Evolutionary conservation across 2,888 invertebrate species (phyloP).

Genomic region (Melolontha melolontha): DNA sequence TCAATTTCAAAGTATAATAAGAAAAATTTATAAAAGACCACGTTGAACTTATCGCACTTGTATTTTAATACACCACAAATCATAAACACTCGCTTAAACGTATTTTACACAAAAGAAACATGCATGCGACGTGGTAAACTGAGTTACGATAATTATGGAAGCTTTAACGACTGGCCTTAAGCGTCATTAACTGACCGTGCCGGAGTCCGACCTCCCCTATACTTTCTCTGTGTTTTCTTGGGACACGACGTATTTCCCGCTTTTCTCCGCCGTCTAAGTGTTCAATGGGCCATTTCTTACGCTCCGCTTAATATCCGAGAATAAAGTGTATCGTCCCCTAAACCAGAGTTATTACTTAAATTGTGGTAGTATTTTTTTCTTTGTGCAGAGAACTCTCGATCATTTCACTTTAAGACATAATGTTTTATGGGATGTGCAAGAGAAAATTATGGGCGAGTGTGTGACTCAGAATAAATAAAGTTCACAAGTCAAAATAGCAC

Average conservation of each 20-base stretch:
- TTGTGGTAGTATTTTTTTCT: slow-evolving; percentile 34
- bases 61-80: slow-evolving; percentile 34
- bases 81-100: slow-evolving; percentile 14
- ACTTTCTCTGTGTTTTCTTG: neutral
- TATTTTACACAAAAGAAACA: neutral
- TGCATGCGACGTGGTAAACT: slow-evolving; percentile 15
- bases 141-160: slow-evolving; percentile 14
- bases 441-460: slow-evolving; percentile 9
- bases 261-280: slow-evolving; percentile 53
- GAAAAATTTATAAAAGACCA: slow-evolving; percentile 24
- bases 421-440: neutral
- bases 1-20: slow-evolving; percentile 29
- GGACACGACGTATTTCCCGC: slow-evolving; percentile 21
- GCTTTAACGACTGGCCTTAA: no score
- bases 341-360: slow-evolving; percentile 44
- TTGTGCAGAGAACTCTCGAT: slow-evolving; percentile 3
- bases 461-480: slow-evolving; percentile 16
- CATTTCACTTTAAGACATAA: slow-evolving; percentile 1
- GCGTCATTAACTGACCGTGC: no score
- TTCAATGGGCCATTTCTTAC: slow-evolving; percentile 64
- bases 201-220: no score
- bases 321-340: slow-evolving; percentile 51
- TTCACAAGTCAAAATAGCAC: no score
- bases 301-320: slow-evolving; percentile 59
- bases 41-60: slow-evolving; percentile 34